Evolutionary conservation across 2,888 invertebrate species (phyloP), one percentile per base, ranked within the genome.

Genomic region (Arrhopalites spinosus): DNA sequence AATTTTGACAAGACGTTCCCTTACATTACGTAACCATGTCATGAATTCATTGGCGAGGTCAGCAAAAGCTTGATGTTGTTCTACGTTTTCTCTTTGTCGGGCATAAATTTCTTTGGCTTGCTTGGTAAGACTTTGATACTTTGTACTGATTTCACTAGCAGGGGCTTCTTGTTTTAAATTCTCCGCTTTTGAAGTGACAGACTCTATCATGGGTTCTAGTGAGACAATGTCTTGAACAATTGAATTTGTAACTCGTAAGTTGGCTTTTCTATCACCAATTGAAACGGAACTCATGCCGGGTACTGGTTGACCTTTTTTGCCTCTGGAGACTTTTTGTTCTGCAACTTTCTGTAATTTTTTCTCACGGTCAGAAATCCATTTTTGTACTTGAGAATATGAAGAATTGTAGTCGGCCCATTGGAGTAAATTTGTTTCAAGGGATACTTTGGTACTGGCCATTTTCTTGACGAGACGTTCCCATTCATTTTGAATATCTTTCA

Each of bases 401-500:
- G 95, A 95, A 85, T 94, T 95, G 85, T 96, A 97, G 85, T 96
- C 95, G 8, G 95, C 95, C 96, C 96, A 97, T 89, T 97, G 96
- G 56, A 96, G 87, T 17, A 96, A 87, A 82, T 92, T 92, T 0
- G 95, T 95, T 86, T 97, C 96, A 50, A 97, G 86, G 83, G 94
- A 92, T 17, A 95, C 95, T 86, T 96, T 96, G 0, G 94, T 93
- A 0, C 93, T 94, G 0, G 94, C 93, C 89, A 96, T 92, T 86
- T 95, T 95, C 86, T 94, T 94, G 0, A 95, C 92, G 15, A 95
- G 87, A 78, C 94, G 89, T 84, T 96, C 95, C 96, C 96, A 96
- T 83, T 96, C 95, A 76, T 89, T 91, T 86, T 96, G 95, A 43
- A 97, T 88, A 84, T 95, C 94, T 85, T 93, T 95, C 80, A 96